Base-by-base conservation (phyloP, 1,140 invertebrate species). In the Drosophila pandora region DNA sequence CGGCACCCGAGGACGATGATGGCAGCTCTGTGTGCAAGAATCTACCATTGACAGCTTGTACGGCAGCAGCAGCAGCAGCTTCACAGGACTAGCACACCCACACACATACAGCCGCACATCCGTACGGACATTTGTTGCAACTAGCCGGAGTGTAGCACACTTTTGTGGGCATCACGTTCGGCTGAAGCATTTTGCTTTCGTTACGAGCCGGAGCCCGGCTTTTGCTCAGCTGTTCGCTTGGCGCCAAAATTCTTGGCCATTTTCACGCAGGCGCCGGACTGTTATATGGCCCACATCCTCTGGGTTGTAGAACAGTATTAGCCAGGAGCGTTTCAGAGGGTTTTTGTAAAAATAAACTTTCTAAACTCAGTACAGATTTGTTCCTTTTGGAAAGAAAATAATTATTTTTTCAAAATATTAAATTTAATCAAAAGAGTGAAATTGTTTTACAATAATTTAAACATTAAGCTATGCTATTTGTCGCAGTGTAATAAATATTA, bases 1-100 rank as follows among this genome's bases (percentile, higher is more conserved):
- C 61, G 72, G 63, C 50, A 76, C 80, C 79, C 85, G 85, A 90
- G 85, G 85, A 90, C 85, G 81, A 90, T 90, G 85, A 90, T 90
- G 85, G 85, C 68, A 69, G 81, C 65, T 75, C 68, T 69, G 73
- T 75, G 47, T 89, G 79, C 83, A 87, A 87, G 83, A 87, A 87
- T 47, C 75, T 76, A 87, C 83, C 83, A 87, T 88, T 65, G 71
- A 50, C 49, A 61, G 62, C 39, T 78, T 47, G 75, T 50, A 47
- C 10, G 47, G 61, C 45, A 58, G 23, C 60, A 52, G 22, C 63
- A 63, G 47, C 63, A 63, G 47, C 67, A 76, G 59, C 54, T 37
- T 21, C 30, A 43, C 21, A 52, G 49, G 39, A 37, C 39, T 13
- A 32, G 22, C n/a, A 34, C 34, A 54, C 7, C 68, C 55, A 65